Conservation (phyloP, 1,140 invertebrate species). For the Drosophila obscura region DNA sequence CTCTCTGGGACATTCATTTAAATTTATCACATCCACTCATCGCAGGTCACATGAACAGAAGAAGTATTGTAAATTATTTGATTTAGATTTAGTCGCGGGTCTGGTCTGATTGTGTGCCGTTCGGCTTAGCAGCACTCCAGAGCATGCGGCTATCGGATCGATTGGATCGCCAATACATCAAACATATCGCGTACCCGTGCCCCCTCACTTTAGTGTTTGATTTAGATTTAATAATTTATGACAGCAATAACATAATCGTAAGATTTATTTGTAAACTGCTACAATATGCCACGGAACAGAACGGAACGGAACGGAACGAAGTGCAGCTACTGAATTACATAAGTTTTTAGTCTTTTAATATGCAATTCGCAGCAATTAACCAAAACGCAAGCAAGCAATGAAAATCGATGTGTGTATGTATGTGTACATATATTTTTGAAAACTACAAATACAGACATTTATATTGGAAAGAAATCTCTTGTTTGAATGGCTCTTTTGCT, state of each 20-base stretch:
- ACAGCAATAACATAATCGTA: slow-evolving; percentile 74
- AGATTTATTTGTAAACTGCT: slow-evolving; percentile 67
- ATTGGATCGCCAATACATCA: slow-evolving; percentile 29
- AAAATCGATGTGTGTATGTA: slow-evolving; percentile 51
- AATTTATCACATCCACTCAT: slow-evolving; percentile 66
- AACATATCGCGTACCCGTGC: slow-evolving; percentile 37
- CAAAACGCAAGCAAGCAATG: slow-evolving; percentile 15
- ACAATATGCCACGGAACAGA: slow-evolving; percentile 30
- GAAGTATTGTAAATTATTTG: slow-evolving; percentile 82
- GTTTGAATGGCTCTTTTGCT: too few species aligned
- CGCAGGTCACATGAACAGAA: slow-evolving; percentile 72
- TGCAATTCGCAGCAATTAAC: slow-evolving; percentile 41
- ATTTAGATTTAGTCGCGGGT: slow-evolving; percentile 60
- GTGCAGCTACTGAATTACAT: slow-evolving; percentile 45
- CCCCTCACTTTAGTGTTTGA: slow-evolving; percentile 55
- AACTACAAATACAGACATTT: slow-evolving; percentile 39
- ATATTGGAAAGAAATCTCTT: slow-evolving; percentile 1
- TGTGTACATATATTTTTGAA: slow-evolving; percentile 50
- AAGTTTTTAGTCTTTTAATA: slow-evolving; percentile 18
- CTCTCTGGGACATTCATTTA: slow-evolving; percentile 21
- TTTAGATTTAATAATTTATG: slow-evolving; percentile 80
- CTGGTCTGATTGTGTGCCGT: slow-evolving; percentile 46
- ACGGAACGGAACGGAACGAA: neutral
- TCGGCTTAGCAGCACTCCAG: slow-evolving; percentile 58
- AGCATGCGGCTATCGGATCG: slow-evolving; percentile 42